Conservation (phyloP, 2,113 vertebrate species). For the Eclectus roratus region DNA sequence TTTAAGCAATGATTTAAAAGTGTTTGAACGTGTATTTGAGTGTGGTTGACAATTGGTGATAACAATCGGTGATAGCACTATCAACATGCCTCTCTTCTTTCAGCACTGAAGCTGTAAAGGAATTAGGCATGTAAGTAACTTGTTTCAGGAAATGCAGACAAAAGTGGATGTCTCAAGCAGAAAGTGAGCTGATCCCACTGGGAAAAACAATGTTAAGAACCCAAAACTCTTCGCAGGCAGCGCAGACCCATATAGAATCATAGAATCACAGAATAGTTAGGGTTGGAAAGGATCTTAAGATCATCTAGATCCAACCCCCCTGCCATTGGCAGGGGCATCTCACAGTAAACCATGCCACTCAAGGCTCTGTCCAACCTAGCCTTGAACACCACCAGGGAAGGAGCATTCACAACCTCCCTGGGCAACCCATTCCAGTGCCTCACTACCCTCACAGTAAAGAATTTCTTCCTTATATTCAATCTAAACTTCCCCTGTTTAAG, state of each 20-base stretch:
- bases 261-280: no score
- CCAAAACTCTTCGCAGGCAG: slow-evolving; percentile 27
- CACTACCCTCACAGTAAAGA: no score
- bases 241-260: neutral
- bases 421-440: no score
- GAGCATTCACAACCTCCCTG: no score
- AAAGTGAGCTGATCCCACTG: neutral
- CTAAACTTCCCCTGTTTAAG: no score
- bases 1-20: neutral
- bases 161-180: neutral
- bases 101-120: neutral
- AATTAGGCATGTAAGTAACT: neutral
- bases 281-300: no score
- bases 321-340: no score
- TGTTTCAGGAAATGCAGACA: slow-evolving; percentile 30
- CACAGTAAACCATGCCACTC: no score
- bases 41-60: neutral
- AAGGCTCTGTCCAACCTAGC: no score
- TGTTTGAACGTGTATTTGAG: neutral
- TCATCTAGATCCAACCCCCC: no score
- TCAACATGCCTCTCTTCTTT: neutral
- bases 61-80: neutral
- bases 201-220: slow-evolving; percentile 33
- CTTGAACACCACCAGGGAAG: no score
- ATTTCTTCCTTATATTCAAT: no score